Conservation (phyloP, 2,888 invertebrate species). For the Drosophila niveifrons region DNA sequence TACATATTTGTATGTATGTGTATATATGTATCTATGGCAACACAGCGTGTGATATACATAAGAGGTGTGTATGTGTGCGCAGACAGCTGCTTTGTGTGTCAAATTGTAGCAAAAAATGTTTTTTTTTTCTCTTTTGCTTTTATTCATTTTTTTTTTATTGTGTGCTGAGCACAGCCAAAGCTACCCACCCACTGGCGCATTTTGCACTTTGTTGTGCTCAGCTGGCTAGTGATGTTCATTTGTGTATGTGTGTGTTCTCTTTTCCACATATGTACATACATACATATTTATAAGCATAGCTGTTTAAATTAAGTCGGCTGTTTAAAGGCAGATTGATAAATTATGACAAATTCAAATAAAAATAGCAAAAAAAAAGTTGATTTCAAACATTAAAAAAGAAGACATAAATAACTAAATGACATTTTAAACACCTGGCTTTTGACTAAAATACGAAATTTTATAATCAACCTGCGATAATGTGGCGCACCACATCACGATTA, state of each 20-base stretch:
- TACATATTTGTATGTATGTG: conserved; percentile 24
- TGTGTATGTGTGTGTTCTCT: conserved; percentile 21
- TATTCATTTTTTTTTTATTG: conserved; percentile 44
- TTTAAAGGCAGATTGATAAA: conserved; percentile 43
- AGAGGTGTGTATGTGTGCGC: conserved; percentile 53
- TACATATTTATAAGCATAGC: conserved; percentile 5
- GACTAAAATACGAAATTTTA: too few species aligned
- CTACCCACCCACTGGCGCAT: conserved; percentile 65
- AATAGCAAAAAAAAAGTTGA: neutral
- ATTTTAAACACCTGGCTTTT: neutral
- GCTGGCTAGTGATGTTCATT: conserved; percentile 18
- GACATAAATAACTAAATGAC: neutral
- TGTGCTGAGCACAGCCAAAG: conserved; percentile 23
- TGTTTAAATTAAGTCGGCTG: conserved; percentile 8
- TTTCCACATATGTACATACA: conserved; percentile 22
- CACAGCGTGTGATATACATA: conserved; percentile 50
- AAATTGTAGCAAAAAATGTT: conserved; percentile 76
- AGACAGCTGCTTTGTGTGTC: conserved; percentile 81
- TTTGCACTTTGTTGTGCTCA: conserved; percentile 46
- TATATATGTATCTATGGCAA: conserved; percentile 52
- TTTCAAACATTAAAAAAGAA: neutral
- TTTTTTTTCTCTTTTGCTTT: conserved; percentile 39
- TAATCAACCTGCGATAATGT: neutral
- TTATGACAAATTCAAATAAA: conserved; percentile 18
- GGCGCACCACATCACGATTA: neutral